Evolutionary conservation across 2,888 invertebrate genomes (phyloP), one percentile per base, ranked within the genome.

Genomic region (Synanthedon andrenaeformis): DNA sequence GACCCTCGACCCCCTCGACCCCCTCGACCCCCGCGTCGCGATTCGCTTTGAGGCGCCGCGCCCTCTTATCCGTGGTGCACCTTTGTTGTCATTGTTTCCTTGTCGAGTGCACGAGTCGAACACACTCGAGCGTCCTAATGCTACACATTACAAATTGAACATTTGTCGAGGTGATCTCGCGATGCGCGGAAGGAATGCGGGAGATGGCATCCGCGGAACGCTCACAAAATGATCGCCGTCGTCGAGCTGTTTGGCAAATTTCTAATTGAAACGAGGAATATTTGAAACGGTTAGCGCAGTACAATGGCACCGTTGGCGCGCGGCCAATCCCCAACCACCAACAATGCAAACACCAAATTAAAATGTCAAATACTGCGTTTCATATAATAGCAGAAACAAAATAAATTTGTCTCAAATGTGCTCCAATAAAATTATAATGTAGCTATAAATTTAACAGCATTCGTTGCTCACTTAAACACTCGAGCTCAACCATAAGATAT

Each of bases 201-300:
- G 58, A 52, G 59, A 62, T 59, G 74, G 70, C 66, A 74, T 72
- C 56, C 66, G 57, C 62, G 54, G 67, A 69, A 72, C 69, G 70
- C 67, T 66, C 70, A 70, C 76, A 74, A 23, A 23, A 78, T 77
- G 74, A 77, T 68, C 71, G 66, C 67, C 65, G 74, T 66, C 69
- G 74, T 67, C 68, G 64, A 63, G 61, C 61, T 61, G 70, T 67
- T 76, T 72, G 70, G 72, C 69, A 71, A 74, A 74, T 75, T 72
- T 74, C 69, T 74, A 71, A 76, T 69, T 72, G 74, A 74, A 76
- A 70, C 66, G 55, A 68, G 62, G 65, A 70, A 74, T 73, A 71
- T 73, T 67, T 70, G 58, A 67, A 63, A 66, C 60, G 65, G 58
- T 59, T 62, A 54, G 59, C 57, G 14, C 45, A n/a, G 54, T 35